Conservation (phyloP, 2,797 vertebrate genomes). For the Lithobates pipiens region DNA sequence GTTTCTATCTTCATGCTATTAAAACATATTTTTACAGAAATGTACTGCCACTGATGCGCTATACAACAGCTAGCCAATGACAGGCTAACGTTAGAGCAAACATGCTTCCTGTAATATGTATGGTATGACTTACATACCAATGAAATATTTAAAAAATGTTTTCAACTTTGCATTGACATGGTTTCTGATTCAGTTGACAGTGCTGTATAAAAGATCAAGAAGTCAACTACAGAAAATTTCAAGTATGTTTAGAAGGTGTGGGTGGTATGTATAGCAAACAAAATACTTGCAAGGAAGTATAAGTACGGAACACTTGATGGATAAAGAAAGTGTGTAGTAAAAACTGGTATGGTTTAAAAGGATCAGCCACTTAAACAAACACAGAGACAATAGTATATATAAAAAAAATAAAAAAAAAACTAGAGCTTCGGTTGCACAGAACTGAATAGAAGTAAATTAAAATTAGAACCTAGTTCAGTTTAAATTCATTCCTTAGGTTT, state of each 20-base stretch:
- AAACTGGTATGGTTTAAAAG: neutral
- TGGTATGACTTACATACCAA: neutral
- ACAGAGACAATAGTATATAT: neutral
- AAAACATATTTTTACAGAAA: no score
- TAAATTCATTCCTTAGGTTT: no score
- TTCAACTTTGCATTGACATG: neutral
- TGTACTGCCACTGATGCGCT: no score
- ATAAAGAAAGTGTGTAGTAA: neutral
- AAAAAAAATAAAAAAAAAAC: neutral
- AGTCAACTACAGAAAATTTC: conserved; percentile 5
- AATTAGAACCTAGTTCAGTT: no score
- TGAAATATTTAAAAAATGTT: neutral
- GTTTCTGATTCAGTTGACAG: neutral
- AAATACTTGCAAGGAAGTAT: neutral
- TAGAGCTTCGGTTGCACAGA: neutral
- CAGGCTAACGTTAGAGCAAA: no score
- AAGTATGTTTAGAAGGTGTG: conserved; percentile 44
- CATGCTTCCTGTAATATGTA: no score
- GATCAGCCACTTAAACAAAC: neutral
- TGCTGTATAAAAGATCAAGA: neutral
- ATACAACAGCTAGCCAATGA: no score
- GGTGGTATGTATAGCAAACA: neutral
- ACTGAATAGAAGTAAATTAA: neutral
- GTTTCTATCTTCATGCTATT: no score
- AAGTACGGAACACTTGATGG: neutral